These are phyloP conservation scores for Poeciliopsis turrubarensis DNA, from an alignment of 2,113 vertebrate species.

Conservation along the genomic window DNA sequence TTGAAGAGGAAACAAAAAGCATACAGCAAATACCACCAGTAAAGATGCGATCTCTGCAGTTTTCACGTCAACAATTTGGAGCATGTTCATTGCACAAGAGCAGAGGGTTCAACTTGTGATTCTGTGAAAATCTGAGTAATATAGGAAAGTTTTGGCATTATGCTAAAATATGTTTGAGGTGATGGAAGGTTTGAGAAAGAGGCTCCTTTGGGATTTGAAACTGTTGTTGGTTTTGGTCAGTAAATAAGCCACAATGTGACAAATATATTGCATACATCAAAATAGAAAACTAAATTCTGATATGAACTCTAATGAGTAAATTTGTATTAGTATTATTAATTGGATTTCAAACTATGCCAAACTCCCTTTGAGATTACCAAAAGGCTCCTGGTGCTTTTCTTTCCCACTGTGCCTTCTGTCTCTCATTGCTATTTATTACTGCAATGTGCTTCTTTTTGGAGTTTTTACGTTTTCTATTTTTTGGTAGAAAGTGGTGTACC, in stretches of 20 bases:
- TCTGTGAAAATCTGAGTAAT: background rate
- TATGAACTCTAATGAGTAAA: background rate
- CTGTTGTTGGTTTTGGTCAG: background rate
- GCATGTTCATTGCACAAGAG: conserved; percentile 11
- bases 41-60: background rate
- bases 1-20: conserved; percentile 39
- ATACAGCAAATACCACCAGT: background rate
- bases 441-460: no score
- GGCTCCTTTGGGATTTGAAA: background rate
- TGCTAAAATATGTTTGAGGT: background rate
- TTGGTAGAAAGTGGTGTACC: no score
- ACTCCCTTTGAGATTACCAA: no score
- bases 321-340: no score
- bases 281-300: background rate
- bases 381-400: no score
- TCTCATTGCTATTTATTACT: no score
- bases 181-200: background rate
- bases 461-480: no score
- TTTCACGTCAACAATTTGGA: conserved; percentile 8
- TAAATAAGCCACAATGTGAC: no score
- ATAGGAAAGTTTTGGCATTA: background rate
- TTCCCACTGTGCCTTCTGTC: no score
- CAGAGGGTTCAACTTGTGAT: conserved; percentile 2
- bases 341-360: no score
- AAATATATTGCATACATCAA: background rate